Evolutionary conservation across 2,113 vertebrate species (phyloP).

Genomic region (Mustela nigripes): DNA sequence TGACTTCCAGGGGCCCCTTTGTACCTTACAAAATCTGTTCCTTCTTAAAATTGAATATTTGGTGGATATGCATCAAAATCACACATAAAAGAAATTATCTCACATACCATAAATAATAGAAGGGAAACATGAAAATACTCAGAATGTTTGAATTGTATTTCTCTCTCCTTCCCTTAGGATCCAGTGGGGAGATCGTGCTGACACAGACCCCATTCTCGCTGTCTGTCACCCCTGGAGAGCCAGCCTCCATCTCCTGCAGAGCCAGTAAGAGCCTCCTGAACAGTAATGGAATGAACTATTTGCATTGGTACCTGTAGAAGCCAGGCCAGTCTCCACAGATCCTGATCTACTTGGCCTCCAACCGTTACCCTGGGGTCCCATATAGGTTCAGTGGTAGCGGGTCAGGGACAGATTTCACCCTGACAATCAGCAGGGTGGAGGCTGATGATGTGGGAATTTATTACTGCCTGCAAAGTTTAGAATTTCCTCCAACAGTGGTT

Average conservation of each 20-base stretch:
- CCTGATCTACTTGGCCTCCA: accelerated
- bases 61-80: no score
- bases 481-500: accelerated
- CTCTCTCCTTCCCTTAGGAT: neutral
- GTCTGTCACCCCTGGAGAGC: neutral
- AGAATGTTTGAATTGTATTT: neutral
- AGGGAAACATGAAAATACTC: no score
- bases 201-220: neutral
- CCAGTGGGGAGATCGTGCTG: neutral
- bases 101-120: no score
- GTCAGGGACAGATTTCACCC: neutral
- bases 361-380: accelerated
- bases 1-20: no score
- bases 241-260: neutral
- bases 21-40: no score
- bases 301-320: neutral
- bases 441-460: neutral
- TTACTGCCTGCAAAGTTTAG: accelerated
- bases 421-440: neutral
- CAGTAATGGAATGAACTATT: neutral
- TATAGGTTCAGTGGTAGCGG: neutral
- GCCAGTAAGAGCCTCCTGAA: neutral
- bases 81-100: no score
- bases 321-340: neutral
- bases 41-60: no score